Evolutionary conservation across 1,140 invertebrate species (phyloP).

Genomic region (Philotrypesis tridentata): DNA sequence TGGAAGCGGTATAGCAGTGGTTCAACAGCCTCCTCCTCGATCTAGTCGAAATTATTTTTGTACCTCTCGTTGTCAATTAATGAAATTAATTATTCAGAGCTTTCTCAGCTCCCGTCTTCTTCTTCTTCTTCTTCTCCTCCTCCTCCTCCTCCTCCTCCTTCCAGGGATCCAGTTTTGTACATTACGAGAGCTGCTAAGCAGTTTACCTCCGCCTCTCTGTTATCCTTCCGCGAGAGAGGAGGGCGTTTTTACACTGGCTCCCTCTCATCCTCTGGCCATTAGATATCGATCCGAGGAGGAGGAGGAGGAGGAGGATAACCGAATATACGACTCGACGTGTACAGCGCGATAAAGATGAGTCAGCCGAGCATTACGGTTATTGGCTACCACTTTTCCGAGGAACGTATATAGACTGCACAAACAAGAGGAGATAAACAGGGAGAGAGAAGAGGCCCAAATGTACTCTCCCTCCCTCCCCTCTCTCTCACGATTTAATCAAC

Average conservation of each 20-base stretch:
- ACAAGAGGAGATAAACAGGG: too few relatives aligned
- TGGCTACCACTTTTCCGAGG: too few relatives aligned
- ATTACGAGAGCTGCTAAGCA: background rate
- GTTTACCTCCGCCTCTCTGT: background rate
- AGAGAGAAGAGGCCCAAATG: background rate
- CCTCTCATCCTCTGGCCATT: slow-evolving; percentile 11
- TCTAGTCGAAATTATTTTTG: background rate
- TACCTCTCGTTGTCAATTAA: background rate
- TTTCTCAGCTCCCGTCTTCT: background rate
- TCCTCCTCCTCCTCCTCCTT: too few relatives aligned
- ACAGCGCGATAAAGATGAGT: slow-evolving; percentile 51
- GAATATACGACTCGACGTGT: slow-evolving; percentile 37
- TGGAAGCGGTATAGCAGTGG: background rate
- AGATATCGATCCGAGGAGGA: slow-evolving; percentile 51
- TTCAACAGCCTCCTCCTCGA: background rate
- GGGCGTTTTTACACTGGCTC: background rate
- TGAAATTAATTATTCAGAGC: background rate
- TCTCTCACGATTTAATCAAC: background rate
- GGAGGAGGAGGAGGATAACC: slow-evolving; percentile 10
- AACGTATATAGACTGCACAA: too few relatives aligned
- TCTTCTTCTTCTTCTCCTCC: too few relatives aligned
- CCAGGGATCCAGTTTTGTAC: background rate
- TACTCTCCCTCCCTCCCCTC: too few relatives aligned
- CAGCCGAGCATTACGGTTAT: slow-evolving; percentile 55
- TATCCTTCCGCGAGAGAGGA: background rate